Evolutionary conservation across 53 echinoderm and acorn worm genomes (phyloP), one percentile per base, ranked within the genome.

Genomic region (Actinopyga echinites): DNA sequence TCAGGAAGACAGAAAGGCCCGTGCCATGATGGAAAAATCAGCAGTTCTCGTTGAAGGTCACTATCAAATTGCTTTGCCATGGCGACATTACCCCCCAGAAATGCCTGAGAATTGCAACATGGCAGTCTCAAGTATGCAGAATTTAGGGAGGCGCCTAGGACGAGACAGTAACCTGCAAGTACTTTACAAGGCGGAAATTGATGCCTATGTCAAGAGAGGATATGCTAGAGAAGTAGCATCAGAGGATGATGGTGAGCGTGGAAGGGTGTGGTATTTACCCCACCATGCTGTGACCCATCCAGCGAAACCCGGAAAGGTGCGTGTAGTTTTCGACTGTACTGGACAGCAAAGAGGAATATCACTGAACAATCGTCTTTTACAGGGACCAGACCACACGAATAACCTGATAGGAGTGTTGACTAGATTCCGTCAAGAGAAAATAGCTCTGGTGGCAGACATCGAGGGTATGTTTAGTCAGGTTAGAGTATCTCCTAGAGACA

Each of bases 331-430:
- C 35, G 79, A 78, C 28, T 78, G 56, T 55, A 57, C 79, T 1
- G 79, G 33, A 1, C 21, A 79, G 35, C 23, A 19, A 20, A 13
- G 37, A 17, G 79, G 79, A 8, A 33, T 36, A 21, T 30, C 33
- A 5, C 24, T 79, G 0, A 91, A 87, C 20, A 42, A 10, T 29
- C n/a, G 33, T 6, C 40, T 84, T 5, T 79, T 91, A 4, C 91
- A 87, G 67, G 87, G 91, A 54, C 91, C 91, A 21, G 91, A 91
- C 23, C 62, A 79, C 52, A 87, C 91, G 33, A 87, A 91, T 36
- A 87, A 56, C 40, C 42, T 91, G 69, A 34, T 84, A 5, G 87
- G 87, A 57, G 87, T 91, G 8, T 56, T 91, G 17, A 30, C 79
- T 55, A 64, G 86, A 57, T 90, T 86, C 65, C 45, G 91, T 24